Percentiles rank a stretch among this genome's conserved stretches.
phyloP scores from a whole-genome alignment of 2,113 vertebrate species.

The Cryptoleucopteryx plumbea region DNA sequence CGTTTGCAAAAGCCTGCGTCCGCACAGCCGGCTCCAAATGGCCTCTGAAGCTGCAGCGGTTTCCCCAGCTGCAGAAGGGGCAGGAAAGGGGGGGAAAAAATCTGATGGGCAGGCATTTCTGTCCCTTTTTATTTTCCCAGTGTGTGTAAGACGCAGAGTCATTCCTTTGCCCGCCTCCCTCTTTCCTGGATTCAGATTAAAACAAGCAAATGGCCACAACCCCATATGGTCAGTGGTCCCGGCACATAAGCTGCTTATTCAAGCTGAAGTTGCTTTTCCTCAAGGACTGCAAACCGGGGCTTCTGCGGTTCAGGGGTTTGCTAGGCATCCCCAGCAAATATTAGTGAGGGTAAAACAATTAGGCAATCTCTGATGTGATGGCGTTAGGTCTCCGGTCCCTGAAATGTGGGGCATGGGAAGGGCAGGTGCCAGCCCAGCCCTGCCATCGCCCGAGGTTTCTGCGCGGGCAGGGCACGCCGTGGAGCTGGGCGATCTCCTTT shows the following conservation, averaged over 20 bases:
- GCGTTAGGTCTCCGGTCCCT: not conserved
- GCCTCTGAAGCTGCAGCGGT: not conserved
- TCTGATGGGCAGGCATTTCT: not conserved
- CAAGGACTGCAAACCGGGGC: not conserved
- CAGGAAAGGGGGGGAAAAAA: not conserved
- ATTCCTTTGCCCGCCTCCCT: not conserved
- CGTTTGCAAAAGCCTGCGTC: slow-evolving; percentile 6
- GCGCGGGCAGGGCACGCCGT: rapidly evolving
- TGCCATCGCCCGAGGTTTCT: too few relatives aligned
- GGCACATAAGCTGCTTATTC: not conserved
- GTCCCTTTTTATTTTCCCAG: slow-evolving; percentile 5
- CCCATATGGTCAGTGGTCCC: not conserved
- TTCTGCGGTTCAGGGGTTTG: not conserved
- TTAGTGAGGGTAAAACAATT: not conserved
- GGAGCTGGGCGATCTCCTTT: not conserved
- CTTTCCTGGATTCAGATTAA: not conserved
- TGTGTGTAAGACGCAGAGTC: not conserved
- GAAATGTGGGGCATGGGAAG: not conserved
- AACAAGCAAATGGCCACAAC: not conserved
- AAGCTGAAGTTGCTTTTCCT: not conserved
- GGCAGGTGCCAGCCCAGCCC: not conserved
- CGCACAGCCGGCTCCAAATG: not conserved
- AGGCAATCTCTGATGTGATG: not conserved
- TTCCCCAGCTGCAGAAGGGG: slow-evolving; percentile 39
- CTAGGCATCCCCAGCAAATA: not conserved